Evolutionary conservation across 2,888 invertebrate species (phyloP), one percentile per base, ranked within the genome.

Genomic region (Phyto melanocephala): DNA sequence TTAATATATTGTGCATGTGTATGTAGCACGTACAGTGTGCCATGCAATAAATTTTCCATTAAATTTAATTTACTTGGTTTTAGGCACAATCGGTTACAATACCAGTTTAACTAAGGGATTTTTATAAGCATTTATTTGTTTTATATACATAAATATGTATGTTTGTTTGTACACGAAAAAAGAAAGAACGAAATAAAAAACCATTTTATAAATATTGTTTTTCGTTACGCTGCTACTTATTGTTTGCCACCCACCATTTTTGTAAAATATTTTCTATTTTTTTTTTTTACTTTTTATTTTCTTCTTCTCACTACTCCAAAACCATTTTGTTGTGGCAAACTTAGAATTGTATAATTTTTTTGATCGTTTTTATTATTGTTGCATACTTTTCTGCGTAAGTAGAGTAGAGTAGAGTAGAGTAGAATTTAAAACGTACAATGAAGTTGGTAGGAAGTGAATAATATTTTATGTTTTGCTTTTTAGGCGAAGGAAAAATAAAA

Each of bases 61-160:
- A 82, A 85, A 85, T 84, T 85, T 85, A 85, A 85, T 85, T 85
- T 85, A 54, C 82, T 80, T 84, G 84, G 83, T 84, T 84, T 85
- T 81, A 82, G 82, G 83, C 80, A 62, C 71, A 82, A 82, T 80
- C 80, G 75, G 58, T 71, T 75, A 82, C 75, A 82, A 75, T 65
- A 70, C 74, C 70, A 60, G 75, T 58, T 79, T 82, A 54, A 79
- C 45, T 70, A 54, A 70, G 71, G 79, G 79, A 75, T 75, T 82
- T 50, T 58, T 70, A 24, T 33, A 45, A 67, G 52, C 15, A 33
- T 58, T 72, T 72, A 22, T 65, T 80, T 80, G 40, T 80, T 74
- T 74, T 45, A 37, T 65, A 40, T 37, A 63, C 28, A 6, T 28
- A 6, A n/a, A n/a, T n/a, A 5, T 28, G 28, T 28, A 28, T 28